Evolutionary conservation across 2,888 invertebrate species (phyloP), one percentile per base, ranked within the genome.

Genomic region (Ophioninae sp.): DNA sequence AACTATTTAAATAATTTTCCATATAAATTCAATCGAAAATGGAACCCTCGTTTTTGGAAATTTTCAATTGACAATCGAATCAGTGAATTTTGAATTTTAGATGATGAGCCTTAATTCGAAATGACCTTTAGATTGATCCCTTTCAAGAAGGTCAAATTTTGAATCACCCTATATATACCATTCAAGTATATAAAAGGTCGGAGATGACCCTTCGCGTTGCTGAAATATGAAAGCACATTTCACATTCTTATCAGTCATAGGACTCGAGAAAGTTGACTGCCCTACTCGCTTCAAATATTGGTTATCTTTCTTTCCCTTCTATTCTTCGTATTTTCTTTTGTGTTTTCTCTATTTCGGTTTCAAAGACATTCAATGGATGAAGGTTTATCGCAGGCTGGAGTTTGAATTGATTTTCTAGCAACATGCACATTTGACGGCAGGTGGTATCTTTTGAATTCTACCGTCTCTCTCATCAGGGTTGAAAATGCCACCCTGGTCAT

Each of bases 401-500:
- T 59, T 61, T 20, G 41, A n/a, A 51, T 8, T 13, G n/a, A n/a
- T 8, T 13, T 68, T 44, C 17, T 41, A 79, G 37, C 17, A 30
- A 23, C 56, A 72, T 76, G 51, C 67, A 61, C 9, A 59, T 30
- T 61, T 51, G 20, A 37, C 6, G 10, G 30, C 6, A 6, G 6
- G 51, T 51, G 41, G 41, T 3, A 1, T 59, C 7, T 2, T 39
- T 72, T 13, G 13, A 22, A 23, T 41, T 72, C 39, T 93, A 92
- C 92, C 93, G 84, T 90, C 87, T 41, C 88, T 90, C 73, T 91
- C 91, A 85, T 89, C 88, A 78, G 91, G 90, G 82, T 90, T 90
- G 88, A 93, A 93, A 69, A 92, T 90, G 84, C 93, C 93, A 75
- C 93, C 94, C 85, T 93, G 92, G 87, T 93, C 93, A 88, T 94